Base-by-base conservation (phyloP, 2,888 invertebrate species). In the Aporophyla nigra region DNA sequence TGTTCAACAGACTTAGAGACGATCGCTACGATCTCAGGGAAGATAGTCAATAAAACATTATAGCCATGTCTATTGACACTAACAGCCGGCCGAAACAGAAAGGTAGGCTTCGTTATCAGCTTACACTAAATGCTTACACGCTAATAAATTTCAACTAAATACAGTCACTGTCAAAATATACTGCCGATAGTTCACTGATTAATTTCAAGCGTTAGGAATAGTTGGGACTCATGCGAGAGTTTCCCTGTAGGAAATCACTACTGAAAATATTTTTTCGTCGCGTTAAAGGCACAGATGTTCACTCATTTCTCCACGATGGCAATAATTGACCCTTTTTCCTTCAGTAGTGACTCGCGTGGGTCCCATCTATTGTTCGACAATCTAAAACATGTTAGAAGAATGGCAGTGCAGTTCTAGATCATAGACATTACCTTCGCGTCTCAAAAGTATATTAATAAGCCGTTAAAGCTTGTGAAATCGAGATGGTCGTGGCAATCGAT, bases 71-170 rank as follows among this genome's bases (percentile, higher is more conserved):
- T 90, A 91, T 91, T 86, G 92, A 91, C 90, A 91, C 89, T 87
- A 88, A 85, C 74, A 82, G 78, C 83, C 78, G 88, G 88, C 90
- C 87, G 88, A 89, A 89, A 89, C 77, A 82, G 83, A 90, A 90
- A 87, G 85, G 91, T 92, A 93, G 92, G 93, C 92, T 88, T 90
- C 82, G 89, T 91, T 90, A 90, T 87, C 89, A 91, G 90, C 93
- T 92, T 92, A 93, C 84, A 86, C 93, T 93, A 93, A 51, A 91
- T 91, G 90, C 91, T 92, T 93, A 91, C 90, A 90, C 81, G 75
- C 93, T 94, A 94, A 92, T 95, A 95, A 93, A 95, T 94, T 95
- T 95, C 77, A 94, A 94, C 95, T 95, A 95, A 95, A 93, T 85
- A 90, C 79, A 87, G 75, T 84, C 80, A 87, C 83, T 87, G 86